These are phyloP conservation scores for Drosophila eugracilis DNA, from an alignment of 1,140 invertebrate genomes.

Conservation along the genomic window DNA sequence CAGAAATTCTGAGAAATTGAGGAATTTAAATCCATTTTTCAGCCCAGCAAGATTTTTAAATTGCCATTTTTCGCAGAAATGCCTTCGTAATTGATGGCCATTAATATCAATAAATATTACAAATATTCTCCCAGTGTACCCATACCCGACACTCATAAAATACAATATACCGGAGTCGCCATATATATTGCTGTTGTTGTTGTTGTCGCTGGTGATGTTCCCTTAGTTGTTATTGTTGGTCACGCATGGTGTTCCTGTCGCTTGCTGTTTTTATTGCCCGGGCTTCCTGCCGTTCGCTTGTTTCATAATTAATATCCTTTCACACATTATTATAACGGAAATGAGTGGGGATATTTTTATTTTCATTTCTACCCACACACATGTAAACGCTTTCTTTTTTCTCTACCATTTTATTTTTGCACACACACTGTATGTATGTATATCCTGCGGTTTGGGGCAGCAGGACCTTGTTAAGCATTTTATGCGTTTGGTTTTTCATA, in stretches of 20 bases:
- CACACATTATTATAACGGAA: conserved; percentile 82
- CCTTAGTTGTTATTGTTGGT: conserved; percentile 68
- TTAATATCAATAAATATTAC: too few relatives aligned
- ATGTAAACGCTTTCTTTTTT: background rate
- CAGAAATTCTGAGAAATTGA: background rate
- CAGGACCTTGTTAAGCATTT: conserved; percentile 67
- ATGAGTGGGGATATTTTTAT: conserved; percentile 54
- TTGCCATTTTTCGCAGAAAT: too few relatives aligned
- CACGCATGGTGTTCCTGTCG: conserved; percentile 76
- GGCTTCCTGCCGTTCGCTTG: conserved; percentile 74
- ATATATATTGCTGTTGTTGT: too few relatives aligned
- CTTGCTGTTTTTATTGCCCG: conserved; percentile 79
- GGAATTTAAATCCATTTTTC: too few relatives aligned
- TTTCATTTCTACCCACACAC: conserved; percentile 15
- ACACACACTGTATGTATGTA: background rate
- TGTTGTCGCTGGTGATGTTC: conserved; percentile 36
- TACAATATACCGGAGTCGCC: conserved; percentile 65
- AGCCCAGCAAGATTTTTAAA: too few relatives aligned
- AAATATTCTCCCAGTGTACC: conserved; percentile 8
- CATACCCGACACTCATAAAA: conserved; percentile 59
- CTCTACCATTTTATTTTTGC: conserved; percentile 11
- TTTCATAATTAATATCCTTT: conserved; percentile 84
- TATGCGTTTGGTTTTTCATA: conserved; percentile 69
- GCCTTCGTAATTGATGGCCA: too few relatives aligned
- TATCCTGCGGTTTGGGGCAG: conserved; percentile 38